Conservation (phyloP, 2,797 vertebrate species). For the Nyctibius grandis region DNA sequence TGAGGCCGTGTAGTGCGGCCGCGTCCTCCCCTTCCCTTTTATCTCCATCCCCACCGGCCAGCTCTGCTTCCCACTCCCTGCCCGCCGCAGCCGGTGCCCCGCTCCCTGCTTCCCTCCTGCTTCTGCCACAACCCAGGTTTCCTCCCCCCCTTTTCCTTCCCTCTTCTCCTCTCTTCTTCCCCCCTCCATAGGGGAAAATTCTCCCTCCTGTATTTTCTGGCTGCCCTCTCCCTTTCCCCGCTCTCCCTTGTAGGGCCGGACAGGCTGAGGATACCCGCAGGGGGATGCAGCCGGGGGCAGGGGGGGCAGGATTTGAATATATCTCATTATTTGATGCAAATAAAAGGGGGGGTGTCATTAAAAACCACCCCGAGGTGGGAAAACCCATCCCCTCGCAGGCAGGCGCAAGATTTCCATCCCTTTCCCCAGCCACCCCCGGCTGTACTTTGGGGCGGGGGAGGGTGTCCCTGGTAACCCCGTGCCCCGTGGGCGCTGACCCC, state of each 20-base stretch:
- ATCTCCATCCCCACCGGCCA: not conserved
- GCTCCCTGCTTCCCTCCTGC: not conserved
- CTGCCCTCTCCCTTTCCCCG: not conserved
- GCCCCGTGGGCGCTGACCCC: not conserved
- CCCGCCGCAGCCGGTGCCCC: not conserved
- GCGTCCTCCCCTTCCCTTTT: not conserved
- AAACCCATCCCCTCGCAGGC: not conserved
- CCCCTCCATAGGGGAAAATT: not conserved
- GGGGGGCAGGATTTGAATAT: not conserved
- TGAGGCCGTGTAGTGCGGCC: too few relatives aligned
- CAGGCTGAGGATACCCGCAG: accelerated
- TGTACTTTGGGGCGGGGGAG: not conserved
- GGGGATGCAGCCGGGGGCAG: not conserved
- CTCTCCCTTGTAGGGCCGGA: not conserved
- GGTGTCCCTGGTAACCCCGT: not conserved
- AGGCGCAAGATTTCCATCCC: not conserved
- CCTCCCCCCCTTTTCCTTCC: not conserved
- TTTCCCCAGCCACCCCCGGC: not conserved
- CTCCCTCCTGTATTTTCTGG: not conserved
- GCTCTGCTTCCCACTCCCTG: not conserved
- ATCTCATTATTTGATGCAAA: not conserved
- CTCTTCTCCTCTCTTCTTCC: not conserved
- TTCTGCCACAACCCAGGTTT: accelerated
- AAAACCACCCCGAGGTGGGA: not conserved
- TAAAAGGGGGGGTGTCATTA: accelerated